Evolutionary conservation across 2,888 invertebrate genomes (phyloP), one percentile per base, ranked within the genome.

Genomic region (Caenorhabditis auriculariae): DNA sequence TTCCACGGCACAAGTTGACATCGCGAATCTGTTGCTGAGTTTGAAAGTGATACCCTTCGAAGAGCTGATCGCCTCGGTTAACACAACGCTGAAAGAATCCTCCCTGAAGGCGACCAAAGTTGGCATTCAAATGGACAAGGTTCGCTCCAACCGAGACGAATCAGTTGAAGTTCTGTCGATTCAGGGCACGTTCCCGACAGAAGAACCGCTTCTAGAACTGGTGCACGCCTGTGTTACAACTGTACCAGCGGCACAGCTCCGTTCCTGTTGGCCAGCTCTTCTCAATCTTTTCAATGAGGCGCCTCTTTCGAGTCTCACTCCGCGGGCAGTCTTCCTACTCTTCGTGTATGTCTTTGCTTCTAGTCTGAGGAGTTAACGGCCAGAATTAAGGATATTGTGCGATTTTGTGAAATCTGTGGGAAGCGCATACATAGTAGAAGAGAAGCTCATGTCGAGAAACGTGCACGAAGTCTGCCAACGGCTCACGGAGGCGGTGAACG

Each of bases 41-140:
- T 89, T 91, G 66, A 87, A 89, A 66, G 90, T 90, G 1, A 88
- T 92, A 85, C 90, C 91, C 2, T 87, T 90, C 76, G 91, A 91
- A 78, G 89, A 89, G 50, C 86, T 91, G 73, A 88, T 92, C 45
- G 88, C 89, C 83, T 90, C 90, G 4, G 87, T 91, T 21, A 88
- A 89, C 76, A 88, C 89, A 80, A 90, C 91, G 59, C 88, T 91
- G 28, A 89, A 89, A 82, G 88, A 89, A 61, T 90, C 90, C 17
- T 69, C 66, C 6, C 60, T 63, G 26, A 72, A 70, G 37, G 62
- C 62, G 17, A 66, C 60, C 21, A 69, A 63, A 52, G 57, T 65
- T n/a, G 69, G 66, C 23, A 55, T 60, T 2, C 57, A 63, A 1
- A 58, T 58, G 19, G 66, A 69, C 19, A 59, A 62, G 46, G 60